phyloP scores from a whole-genome alignment of 2,888 invertebrate species.

The Orthosia gracilis region DNA sequence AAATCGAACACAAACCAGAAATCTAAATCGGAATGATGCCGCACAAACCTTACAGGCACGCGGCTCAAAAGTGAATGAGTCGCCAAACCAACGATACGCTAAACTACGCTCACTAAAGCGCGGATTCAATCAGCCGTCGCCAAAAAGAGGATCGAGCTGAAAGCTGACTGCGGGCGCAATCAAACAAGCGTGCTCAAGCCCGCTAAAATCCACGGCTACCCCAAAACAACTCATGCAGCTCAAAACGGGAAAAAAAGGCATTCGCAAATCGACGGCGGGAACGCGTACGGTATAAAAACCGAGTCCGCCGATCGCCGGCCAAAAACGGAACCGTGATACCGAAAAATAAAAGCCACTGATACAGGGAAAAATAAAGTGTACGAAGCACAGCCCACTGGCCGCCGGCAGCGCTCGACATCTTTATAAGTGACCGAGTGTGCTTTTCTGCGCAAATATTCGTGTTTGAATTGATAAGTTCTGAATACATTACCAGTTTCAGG shows the following conservation, averaged over 20 bases:
- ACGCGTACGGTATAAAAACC: slow-evolving; percentile 89
- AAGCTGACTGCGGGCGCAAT: slow-evolving; percentile 85
- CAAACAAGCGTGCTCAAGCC: slow-evolving; percentile 86
- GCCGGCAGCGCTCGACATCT: slow-evolving; percentile 79
- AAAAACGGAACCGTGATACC: slow-evolving; percentile 91
- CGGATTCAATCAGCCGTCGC: slow-evolving; percentile 87
- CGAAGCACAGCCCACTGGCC: slow-evolving; percentile 71
- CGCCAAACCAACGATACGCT: slow-evolving; percentile 83
- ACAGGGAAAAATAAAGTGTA: slow-evolving; percentile 87
- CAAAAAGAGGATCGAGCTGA: slow-evolving; percentile 82
- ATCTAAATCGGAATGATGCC: slow-evolving; percentile 76
- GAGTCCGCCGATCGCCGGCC: slow-evolving; percentile 87
- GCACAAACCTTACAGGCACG: slow-evolving; percentile 71
- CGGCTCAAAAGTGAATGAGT: slow-evolving; percentile 85
- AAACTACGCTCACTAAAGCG: slow-evolving; percentile 89
- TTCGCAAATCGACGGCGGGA: slow-evolving; percentile 87
- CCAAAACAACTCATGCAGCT: slow-evolving; percentile 90
- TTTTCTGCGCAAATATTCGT: slow-evolving; percentile 62
- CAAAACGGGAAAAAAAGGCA: slow-evolving; percentile 85
- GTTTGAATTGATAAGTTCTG: slow-evolving; percentile 46
- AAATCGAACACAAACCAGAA: slow-evolving; percentile 60
- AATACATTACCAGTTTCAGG: neutral
- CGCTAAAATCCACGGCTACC: slow-evolving; percentile 86
- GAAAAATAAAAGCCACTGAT: slow-evolving; percentile 90
- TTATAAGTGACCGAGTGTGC: slow-evolving; percentile 78